A percentile compares a stretch with the other conserved stretches of the same genome.
Conservation (phyloP, 2,113 vertebrate genomes). For the Microcebus griseorufus region DNA sequence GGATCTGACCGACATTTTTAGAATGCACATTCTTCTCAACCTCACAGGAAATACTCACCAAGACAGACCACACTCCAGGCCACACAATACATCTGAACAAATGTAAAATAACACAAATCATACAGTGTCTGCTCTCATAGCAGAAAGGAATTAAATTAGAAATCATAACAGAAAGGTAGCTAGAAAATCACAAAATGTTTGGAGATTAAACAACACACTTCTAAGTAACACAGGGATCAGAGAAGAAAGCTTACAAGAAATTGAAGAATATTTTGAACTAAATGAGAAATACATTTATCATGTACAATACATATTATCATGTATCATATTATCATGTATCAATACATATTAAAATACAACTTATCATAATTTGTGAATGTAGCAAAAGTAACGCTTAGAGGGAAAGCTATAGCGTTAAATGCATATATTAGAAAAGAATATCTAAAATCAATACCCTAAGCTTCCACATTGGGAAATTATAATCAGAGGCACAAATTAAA, state of each 20-base stretch:
- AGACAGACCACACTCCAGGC: background rate
- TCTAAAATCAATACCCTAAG: background rate
- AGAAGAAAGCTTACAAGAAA: background rate
- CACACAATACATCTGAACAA: slow-evolving; percentile 44
- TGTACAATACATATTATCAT: no score
- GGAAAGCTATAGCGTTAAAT: background rate
- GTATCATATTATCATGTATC: no score
- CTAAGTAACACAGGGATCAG: background rate
- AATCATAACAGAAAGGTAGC: background rate
- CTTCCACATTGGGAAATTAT: background rate
- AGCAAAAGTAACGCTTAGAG: background rate
- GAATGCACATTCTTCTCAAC: background rate
- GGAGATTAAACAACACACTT: background rate
- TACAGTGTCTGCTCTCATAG: background rate
- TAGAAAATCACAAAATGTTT: background rate
- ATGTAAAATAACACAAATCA: background rate
- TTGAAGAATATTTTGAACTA: background rate
- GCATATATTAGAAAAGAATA: background rate
- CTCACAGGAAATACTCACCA: background rate
- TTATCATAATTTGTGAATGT: background rate
- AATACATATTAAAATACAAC: background rate
- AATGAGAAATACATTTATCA: background rate
- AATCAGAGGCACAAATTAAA: background rate
- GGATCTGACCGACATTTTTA: background rate
- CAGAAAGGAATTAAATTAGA: background rate